Evolutionary conservation across 2,113 vertebrate genomes (phyloP), one percentile per base, ranked within the genome.

Genomic region (Otolemur garnettii): DNA sequence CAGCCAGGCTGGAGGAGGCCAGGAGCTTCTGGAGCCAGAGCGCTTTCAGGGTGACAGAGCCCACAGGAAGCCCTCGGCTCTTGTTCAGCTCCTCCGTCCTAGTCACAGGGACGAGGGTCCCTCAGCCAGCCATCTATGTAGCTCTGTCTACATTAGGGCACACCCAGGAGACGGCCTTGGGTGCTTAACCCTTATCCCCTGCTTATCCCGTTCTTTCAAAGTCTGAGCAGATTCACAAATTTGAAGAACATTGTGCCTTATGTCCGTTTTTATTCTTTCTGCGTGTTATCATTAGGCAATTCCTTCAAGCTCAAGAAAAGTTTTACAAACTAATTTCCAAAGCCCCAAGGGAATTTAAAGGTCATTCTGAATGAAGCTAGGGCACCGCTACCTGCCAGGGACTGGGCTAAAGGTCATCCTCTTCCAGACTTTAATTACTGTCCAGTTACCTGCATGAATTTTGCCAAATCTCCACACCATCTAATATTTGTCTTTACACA

Each of bases 281-380:
- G 26, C 33, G 33, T 55, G 93, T 71, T 33, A 33, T 72, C 80
- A 50, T 62, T 59, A 75, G 91, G 26, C 21, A 38, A 21, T 62
- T 88, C 19, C 35, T 92, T 84, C 22, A 38, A 84, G 95, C 79
- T 95, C 18, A 30, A 87, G 35, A 66, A 89, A 83, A 62, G 6
- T 92, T 21, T 6, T 77, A n/a, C 7, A 87, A 9, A 21, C 45
- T 28, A 69, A 71, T 91, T 87, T 87, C 72, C 35, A 57, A 91
- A 91, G 53, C 13, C 4, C 15, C 18, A 13, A 78, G 53, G 42
- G 42, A 86, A 83, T 69, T 85, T 68, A 53, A 64, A 53, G 22
- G 45, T 22, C 28, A 30, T 21, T 94, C 15, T 72, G 78, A 90
- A 68, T 71, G 71, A 66, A 86, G 38, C 17, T 71, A 72, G 60